Conservation (phyloP, 2,113 vertebrate species). For the Gulo gulo region DNA sequence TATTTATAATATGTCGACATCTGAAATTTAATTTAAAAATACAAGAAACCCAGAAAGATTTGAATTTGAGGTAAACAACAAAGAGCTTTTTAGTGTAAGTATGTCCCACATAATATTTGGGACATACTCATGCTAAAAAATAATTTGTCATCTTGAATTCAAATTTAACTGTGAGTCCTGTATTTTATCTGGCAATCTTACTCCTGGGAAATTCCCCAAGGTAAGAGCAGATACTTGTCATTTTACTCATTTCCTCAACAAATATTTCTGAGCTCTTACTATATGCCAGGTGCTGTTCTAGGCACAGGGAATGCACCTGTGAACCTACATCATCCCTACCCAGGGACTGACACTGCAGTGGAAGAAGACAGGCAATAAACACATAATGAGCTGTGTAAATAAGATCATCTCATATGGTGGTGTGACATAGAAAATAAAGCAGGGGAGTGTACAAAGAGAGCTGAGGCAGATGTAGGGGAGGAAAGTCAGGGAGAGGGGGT, state of each 20-base stretch:
- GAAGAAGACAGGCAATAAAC: not conserved
- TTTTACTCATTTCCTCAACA: not conserved
- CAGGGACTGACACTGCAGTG: accelerated
- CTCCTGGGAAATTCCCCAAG: not conserved
- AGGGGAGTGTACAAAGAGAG: not conserved
- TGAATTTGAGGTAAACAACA: not conserved
- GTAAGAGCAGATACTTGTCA: not conserved
- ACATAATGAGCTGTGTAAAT: not conserved
- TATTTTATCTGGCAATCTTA: not conserved
- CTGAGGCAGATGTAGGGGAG: not conserved
- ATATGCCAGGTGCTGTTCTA: not conserved
- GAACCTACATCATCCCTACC: not conserved
- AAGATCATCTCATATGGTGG: not conserved
- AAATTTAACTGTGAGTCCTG: not conserved
- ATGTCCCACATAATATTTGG: not conserved
- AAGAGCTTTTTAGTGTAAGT: not conserved
- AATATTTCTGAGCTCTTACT: not conserved
- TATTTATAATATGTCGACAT: not conserved
- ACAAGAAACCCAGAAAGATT: not conserved
- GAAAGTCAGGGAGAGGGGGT: not conserved
- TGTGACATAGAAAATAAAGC: not conserved
- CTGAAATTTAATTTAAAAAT: not conserved
- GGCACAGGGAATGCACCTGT: not conserved
- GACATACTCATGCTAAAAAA: not conserved
- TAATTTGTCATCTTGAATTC: not conserved